A percentile compares a stretch with the other conserved stretches of the same genome.
phyloP scores from a whole-genome alignment of 2,113 vertebrate species.

The Xerus inauris region DNA sequence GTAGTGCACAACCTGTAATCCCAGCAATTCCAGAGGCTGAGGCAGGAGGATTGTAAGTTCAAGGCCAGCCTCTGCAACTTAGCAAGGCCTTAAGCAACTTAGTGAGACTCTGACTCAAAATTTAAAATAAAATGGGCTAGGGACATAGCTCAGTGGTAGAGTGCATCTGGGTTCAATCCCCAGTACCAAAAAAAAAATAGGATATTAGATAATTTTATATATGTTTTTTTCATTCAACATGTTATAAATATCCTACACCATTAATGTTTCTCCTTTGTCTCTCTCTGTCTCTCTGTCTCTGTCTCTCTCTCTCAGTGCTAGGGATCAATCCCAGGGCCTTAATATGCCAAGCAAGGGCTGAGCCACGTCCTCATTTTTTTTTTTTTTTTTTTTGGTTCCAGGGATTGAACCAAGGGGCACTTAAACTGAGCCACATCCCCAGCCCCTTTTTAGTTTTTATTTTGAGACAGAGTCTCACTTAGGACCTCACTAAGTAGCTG shows the following conservation, averaged over 20 bases:
- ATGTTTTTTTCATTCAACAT: constrained; percentile 35
- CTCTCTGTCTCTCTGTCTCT: no score
- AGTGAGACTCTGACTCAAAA: not conserved
- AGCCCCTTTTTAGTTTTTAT: not conserved
- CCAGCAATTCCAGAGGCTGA: not conserved
- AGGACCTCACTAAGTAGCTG: not conserved
- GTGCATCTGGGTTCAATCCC: not conserved
- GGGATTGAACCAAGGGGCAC: not conserved
- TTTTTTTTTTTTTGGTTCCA: no score
- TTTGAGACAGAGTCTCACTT: not conserved
- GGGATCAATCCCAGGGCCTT: no score
- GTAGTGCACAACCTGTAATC: not conserved
- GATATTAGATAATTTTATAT: not conserved
- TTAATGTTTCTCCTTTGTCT: not conserved
- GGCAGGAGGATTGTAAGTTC: not conserved
- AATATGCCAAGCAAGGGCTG: no score
- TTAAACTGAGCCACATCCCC: not conserved
- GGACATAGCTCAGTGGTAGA: not conserved
- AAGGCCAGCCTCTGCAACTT: not conserved
- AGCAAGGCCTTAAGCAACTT: not conserved
- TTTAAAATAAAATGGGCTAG: not conserved
- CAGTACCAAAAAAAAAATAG: not conserved
- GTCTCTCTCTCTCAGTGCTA: no score
- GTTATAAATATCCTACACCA: constrained; percentile 22
- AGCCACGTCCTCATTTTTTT: no score